Percentiles rank a stretch among this genome's conserved stretches.
Conservation (phyloP, 64 coral and sea anemone species). For the Hydrozoanthus tunicans region DNA sequence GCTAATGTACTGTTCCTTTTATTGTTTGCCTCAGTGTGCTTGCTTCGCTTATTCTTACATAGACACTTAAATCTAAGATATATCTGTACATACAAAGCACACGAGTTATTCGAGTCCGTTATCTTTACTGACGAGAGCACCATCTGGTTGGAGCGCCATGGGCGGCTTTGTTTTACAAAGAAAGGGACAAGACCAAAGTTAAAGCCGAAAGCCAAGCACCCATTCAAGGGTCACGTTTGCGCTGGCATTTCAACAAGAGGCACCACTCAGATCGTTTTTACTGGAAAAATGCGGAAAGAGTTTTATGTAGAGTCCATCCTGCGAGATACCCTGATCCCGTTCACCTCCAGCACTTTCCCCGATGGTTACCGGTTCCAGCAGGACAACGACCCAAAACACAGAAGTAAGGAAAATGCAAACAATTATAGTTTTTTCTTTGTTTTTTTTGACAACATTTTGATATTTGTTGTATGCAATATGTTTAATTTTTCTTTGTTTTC, state of each 20-base stretch:
- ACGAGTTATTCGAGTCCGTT: conserved; percentile 15
- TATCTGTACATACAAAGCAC: no score
- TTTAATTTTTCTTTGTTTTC: background rate
- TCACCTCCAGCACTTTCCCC: background rate
- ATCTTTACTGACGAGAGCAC: conserved; percentile 46
- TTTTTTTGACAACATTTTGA: background rate
- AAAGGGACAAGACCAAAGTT: background rate
- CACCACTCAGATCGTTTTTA: background rate
- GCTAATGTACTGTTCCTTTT: no score
- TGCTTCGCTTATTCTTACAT: no score
- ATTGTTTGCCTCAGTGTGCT: no score
- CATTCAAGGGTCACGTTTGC: conserved; percentile 32
- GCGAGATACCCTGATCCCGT: background rate
- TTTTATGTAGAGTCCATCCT: background rate
- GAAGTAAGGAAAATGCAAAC: background rate
- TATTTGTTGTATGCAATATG: no score
- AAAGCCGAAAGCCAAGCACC: conserved; percentile 49
- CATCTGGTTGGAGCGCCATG: conserved; percentile 2
- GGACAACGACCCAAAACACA: background rate
- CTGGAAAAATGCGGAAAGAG: background rate
- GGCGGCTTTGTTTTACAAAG: background rate
- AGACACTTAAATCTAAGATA: no score
- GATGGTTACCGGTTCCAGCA: background rate
- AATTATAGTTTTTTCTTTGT: background rate
- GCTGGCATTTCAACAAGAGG: background rate